Percentiles rank a stretch among this genome's conserved stretches.
phyloP scores from a whole-genome alignment of 2,797 vertebrate genomes.

The Chromobotia macracanthus region DNA sequence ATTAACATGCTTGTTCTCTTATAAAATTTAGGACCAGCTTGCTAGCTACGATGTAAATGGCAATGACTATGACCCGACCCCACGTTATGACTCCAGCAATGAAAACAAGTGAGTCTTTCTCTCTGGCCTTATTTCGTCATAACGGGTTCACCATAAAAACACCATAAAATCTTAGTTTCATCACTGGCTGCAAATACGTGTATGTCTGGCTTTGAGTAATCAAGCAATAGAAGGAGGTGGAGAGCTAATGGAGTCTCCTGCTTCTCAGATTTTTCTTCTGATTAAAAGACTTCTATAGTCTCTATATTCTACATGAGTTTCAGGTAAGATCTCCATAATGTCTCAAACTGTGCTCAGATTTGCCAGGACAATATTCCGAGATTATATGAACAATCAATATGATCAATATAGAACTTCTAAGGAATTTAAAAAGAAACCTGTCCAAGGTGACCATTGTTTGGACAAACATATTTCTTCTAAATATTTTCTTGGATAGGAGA shows the following conservation, averaged over 20 bases:
- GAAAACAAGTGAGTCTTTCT: slow-evolving; percentile 83
- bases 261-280: too few species aligned
- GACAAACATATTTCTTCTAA: too few species aligned
- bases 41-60: slow-evolving; percentile 91
- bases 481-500: neutral
- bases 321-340: too few species aligned
- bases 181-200: neutral
- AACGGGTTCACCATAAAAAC: neutral
- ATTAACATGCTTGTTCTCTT: neutral
- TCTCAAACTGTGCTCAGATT: too few species aligned
- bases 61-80: slow-evolving; percentile 87
- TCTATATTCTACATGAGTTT: too few species aligned
- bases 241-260: too few species aligned
- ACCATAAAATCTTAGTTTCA: neutral
- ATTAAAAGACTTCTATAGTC: too few species aligned
- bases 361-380: too few species aligned
- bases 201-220: neutral
- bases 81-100: slow-evolving; percentile 76
- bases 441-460: too few species aligned
- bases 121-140: neutral
- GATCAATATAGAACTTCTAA: too few species aligned
- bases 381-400: too few species aligned
- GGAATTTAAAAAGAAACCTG: too few species aligned
- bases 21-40: slow-evolving; percentile 79
- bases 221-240: neutral